Base-by-base conservation (phyloP, 2,888 invertebrate genomes). In the Iselma pallidipennis region DNA sequence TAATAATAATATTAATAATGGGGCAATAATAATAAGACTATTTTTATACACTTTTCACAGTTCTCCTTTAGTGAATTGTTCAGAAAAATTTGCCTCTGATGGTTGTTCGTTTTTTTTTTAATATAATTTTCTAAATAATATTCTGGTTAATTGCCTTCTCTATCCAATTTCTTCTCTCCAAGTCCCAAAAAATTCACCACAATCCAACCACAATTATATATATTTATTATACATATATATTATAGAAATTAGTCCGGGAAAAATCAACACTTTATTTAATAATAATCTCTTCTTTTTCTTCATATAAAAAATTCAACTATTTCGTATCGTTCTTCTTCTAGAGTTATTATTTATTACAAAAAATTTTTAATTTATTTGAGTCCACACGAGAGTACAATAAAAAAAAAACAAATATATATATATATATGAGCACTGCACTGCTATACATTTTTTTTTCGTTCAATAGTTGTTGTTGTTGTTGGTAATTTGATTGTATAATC, bases 381-480 rank as follows among this genome's bases (percentile, higher is more conserved):
- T 79, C 75, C 75, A 77, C 78, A 75, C 74, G 73, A 74, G 71
- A 57, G 63, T 72, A 74, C 75, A 73, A 76, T 72, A 75, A 75
- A 78, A 76, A n/a, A n/a, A n/a, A n/a, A n/a, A n/a, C n/a, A n/a
- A n/a, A n/a, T n/a, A n/a, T n/a, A n/a, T n/a, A n/a, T n/a, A n/a
- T n/a, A n/a, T n/a, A n/a, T n/a, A 77, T 76, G 72, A 77, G 76
- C 79, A 80, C 80, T 79, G 77, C 78, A 78, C 78, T 77, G 74
- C 74, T 69, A 64, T 65, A 66, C 66, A 67, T 68, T 49, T 65
- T 55, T 59, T 55, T 31, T 4, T 54, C 29, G 5, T 31, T 52
- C 7, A 26, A 10, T 31, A 6, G 14, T 45, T 12, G 10, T 42
- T 19, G 19, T 42, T 19, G 42, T 42, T 42, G 42, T 42, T 56